Conservation (phyloP, 2,888 invertebrate genomes). For the Plusia festucae region DNA sequence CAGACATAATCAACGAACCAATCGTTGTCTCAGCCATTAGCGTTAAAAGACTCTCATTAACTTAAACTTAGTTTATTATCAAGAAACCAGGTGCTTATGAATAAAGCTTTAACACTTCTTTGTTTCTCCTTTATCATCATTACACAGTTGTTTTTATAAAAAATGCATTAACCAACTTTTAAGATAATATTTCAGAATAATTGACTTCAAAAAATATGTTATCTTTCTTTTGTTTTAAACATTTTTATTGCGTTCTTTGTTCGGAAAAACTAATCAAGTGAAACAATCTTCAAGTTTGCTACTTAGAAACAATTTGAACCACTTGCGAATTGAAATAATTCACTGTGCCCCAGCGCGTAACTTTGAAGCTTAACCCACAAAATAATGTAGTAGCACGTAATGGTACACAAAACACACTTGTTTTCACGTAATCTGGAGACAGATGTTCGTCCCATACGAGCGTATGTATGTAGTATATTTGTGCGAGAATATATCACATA, state of each 20-base stretch:
- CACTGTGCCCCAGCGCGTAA: slow-evolving; percentile 72
- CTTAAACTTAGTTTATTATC: not conserved
- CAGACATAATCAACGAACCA: not conserved
- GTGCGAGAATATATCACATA: not conserved
- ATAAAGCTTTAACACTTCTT: not conserved
- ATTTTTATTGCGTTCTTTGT: slow-evolving; percentile 49
- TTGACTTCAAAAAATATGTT: slow-evolving; percentile 25
- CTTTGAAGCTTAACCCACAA: slow-evolving; percentile 74
- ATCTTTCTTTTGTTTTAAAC: slow-evolving; percentile 24
- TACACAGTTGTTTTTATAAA: not conserved
- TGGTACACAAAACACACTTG: slow-evolving; percentile 65
- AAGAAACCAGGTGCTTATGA: not conserved
- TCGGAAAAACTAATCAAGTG: slow-evolving; percentile 71
- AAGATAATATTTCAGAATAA: slow-evolving; percentile 14
- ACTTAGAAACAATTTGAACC: slow-evolving; percentile 78
- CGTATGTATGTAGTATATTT: not conserved
- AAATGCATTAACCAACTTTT: not conserved
- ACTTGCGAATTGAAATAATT: slow-evolving; percentile 83
- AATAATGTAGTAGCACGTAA: slow-evolving; percentile 58
- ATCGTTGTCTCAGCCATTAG: not conserved
- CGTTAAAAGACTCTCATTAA: not conserved
- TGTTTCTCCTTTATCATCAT: slow-evolving; percentile 2
- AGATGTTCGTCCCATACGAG: slow-evolving; percentile 9
- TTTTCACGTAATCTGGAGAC: slow-evolving; percentile 52
- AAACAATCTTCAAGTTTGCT: slow-evolving; percentile 77